These are phyloP conservation scores for Phrynocephalus versicolor DNA, from an alignment of 2,113 vertebrate species.

Conservation along the genomic window DNA sequence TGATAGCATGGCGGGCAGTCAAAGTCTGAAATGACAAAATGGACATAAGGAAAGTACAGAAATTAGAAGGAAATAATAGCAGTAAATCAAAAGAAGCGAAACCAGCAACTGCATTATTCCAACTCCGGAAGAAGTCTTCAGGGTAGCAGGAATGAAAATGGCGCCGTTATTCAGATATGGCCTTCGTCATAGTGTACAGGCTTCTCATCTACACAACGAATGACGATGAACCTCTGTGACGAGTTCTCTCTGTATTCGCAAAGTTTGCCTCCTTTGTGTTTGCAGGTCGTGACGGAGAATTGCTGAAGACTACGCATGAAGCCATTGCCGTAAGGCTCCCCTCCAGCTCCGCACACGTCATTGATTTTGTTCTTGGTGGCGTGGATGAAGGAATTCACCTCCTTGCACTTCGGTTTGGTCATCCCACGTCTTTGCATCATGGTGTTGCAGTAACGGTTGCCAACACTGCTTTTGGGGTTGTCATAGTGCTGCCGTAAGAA, in stretches of 20 bases:
- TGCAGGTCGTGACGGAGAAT: not conserved
- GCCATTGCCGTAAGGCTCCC: not conserved
- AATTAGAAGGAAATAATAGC: not conserved
- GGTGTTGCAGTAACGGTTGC: not conserved
- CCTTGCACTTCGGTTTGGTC: not conserved
- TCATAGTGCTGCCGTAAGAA: not conserved
- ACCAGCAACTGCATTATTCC: not conserved
- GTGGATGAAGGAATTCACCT: slow-evolving; percentile 3
- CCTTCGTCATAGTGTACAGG: slow-evolving; percentile 6
- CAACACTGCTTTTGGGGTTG: not conserved
- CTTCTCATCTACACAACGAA: not conserved
- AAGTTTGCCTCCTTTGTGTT: not conserved
- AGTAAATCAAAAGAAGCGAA: not conserved
- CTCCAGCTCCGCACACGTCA: not conserved
- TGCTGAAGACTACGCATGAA: not conserved
- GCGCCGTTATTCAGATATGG: not conserved
- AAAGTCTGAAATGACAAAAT: not conserved
- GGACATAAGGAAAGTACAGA: not conserved
- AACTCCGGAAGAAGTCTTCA: not conserved
- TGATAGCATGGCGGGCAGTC: no score
- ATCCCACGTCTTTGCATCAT: not conserved
- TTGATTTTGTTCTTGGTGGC: not conserved
- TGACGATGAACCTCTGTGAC: not conserved
- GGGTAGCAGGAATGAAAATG: not conserved
- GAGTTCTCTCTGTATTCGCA: not conserved